phyloP scores from a whole-genome alignment of 2,888 invertebrate species.

The Drosophila cracens region DNA sequence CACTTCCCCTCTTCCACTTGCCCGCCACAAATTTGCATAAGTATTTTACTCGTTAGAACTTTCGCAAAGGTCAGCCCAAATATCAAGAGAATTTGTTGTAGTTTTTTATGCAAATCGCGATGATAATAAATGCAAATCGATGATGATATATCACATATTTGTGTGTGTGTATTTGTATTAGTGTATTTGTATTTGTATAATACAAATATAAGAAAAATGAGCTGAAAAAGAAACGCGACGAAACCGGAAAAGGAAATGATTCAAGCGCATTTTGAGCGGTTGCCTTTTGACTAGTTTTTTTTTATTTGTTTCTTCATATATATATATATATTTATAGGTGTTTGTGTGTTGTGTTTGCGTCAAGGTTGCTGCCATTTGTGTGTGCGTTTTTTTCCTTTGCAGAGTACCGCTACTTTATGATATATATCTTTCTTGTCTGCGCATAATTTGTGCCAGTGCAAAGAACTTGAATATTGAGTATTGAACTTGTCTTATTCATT shows the following conservation, averaged over 20 bases:
- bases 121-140: slow-evolving; percentile 65
- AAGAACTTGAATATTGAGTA: slow-evolving; percentile 24
- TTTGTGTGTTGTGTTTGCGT: slow-evolving; percentile 14
- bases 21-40: not conserved
- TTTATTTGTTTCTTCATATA: slow-evolving; percentile 7
- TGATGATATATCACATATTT: slow-evolving; percentile 13
- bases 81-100: not conserved
- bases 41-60: slow-evolving; percentile 14
- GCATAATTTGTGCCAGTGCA: slow-evolving; percentile 35
- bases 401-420: slow-evolving; percentile 39
- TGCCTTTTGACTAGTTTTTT: slow-evolving; percentile 22
- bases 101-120: slow-evolving; percentile 56
- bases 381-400: slow-evolving; percentile 7
- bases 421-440: slow-evolving; percentile 21
- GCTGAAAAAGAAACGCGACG: slow-evolving; percentile 38
- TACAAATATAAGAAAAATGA: slow-evolving; percentile 28
- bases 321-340: slow-evolving; percentile 40
- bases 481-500: not conserved
- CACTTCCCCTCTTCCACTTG: too few species aligned
- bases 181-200: not conserved
- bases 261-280: slow-evolving; percentile 46
- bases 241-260: slow-evolving; percentile 79
- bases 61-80: slow-evolving; percentile 46
- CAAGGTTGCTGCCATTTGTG: slow-evolving; percentile 49
- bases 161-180: not conserved